Percentiles rank a stretch among this genome's conserved stretches.
Conservation (phyloP, 2,888 invertebrate genomes). For the Proisotoma minuta region DNA sequence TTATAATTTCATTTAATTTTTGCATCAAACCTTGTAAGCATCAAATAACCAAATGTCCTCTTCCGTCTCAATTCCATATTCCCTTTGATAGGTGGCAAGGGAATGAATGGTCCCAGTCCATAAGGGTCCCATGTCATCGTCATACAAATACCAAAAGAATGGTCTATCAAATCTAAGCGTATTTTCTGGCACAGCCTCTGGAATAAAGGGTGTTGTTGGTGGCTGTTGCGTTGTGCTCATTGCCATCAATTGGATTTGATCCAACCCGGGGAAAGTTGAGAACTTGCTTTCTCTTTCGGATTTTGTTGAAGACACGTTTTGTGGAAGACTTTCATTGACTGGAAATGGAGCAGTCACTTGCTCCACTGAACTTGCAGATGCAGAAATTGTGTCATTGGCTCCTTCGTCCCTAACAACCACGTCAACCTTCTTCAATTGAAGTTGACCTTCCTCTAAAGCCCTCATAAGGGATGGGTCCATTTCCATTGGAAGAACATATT, state of each 20-base stretch:
- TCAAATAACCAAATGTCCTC: constrained; percentile 38
- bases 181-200: constrained; percentile 21
- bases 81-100: constrained; percentile 35
- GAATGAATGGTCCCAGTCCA: constrained; percentile 33
- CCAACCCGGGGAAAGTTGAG: background rate
- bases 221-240: constrained; percentile 12
- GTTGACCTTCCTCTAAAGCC: constrained; percentile 19
- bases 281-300: background rate
- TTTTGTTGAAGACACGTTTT: background rate
- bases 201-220: constrained; percentile 17
- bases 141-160: constrained; percentile 38
- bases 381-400: constrained; percentile 27
- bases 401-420: constrained; percentile 27
- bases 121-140: constrained; percentile 34
- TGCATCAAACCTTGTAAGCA: constrained; percentile 40
- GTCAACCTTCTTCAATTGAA: constrained; percentile 27
- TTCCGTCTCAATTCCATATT: constrained; percentile 36
- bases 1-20: too few relatives aligned
- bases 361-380: constrained; percentile 6
- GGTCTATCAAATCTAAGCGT: constrained; percentile 30
- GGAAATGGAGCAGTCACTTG: constrained; percentile 9
- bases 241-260: constrained; percentile 1
- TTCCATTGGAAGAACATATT: constrained; percentile 28
- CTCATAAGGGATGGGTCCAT: constrained; percentile 22
- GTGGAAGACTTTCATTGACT: constrained; percentile 7